Evolutionary conservation across 2,113 vertebrate species (phyloP).

Genomic region (Callipepla californica): DNA sequence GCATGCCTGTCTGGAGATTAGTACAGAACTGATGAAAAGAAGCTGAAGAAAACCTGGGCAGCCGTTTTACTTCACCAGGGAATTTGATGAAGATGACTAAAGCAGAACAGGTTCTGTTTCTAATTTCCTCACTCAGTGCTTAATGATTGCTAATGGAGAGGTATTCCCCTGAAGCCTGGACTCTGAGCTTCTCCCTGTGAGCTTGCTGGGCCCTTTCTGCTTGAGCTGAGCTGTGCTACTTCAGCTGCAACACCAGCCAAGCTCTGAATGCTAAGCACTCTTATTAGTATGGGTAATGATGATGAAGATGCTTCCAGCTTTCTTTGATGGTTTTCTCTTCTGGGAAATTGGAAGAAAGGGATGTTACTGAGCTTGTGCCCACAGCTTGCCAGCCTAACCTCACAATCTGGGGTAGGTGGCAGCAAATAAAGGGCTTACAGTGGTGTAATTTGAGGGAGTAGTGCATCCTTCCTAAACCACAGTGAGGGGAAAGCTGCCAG

Average conservation of each 20-base stretch:
- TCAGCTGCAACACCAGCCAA: not conserved
- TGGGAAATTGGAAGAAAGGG: not conserved
- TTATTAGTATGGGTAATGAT: not conserved
- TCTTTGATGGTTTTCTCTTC: not conserved
- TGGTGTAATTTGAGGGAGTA: not conserved
- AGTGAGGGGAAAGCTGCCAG: not conserved
- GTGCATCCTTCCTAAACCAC: not conserved
- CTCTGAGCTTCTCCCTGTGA: constrained; percentile 15
- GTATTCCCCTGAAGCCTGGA: not conserved
- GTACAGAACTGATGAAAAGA: not conserved
- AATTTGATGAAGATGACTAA: not conserved
- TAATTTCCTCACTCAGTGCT: constrained; percentile 25
- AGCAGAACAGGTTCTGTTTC: constrained; percentile 18
- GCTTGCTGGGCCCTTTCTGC: not conserved
- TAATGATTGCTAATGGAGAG: constrained; percentile 36
- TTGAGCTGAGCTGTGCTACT: not conserved
- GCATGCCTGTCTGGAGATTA: not conserved
- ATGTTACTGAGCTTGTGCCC: not conserved
- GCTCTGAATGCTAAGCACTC: not conserved
- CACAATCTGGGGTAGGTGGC: not conserved
- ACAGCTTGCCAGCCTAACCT: not conserved
- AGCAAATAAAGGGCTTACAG: not conserved
- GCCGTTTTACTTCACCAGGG: not conserved
- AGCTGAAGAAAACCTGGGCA: not conserved
- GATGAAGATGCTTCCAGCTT: not conserved